Evolutionary conservation across 2,888 invertebrate genomes (phyloP).

Genomic region (Stenotaenia linearis): DNA sequence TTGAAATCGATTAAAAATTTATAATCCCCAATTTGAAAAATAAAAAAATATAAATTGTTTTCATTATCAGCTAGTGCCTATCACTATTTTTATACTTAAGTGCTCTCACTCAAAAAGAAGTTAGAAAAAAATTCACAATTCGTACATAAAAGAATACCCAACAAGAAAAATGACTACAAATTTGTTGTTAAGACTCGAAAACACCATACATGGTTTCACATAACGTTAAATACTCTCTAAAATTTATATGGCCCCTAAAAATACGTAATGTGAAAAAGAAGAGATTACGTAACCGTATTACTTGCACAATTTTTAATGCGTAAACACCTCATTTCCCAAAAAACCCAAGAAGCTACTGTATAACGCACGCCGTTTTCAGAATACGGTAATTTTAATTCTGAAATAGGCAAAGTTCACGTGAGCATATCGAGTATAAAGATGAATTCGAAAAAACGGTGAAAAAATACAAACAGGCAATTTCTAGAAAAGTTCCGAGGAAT

Average conservation of each 20-base stretch:
- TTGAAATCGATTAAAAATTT: neutral
- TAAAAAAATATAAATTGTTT: neutral
- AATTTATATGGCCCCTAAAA: neutral
- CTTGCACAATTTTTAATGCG: neutral
- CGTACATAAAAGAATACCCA: neutral
- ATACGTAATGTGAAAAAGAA: neutral
- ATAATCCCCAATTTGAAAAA: neutral
- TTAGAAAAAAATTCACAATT: neutral
- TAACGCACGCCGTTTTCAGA: neutral
- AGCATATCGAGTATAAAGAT: constrained; percentile 4
- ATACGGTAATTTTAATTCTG: neutral
- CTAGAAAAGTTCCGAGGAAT: constrained; percentile 9
- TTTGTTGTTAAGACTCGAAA: neutral
- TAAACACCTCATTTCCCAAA: neutral
- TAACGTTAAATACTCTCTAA: neutral
- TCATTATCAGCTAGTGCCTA: too few species aligned
- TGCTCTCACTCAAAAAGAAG: too few species aligned
- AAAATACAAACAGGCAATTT: constrained; percentile 9
- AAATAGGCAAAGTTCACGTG: neutral
- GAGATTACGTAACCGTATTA: neutral
- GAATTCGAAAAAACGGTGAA: constrained; percentile 9
- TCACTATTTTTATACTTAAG: too few species aligned
- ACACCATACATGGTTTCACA: neutral
- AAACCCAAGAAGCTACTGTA: neutral
- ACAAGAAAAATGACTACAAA: neutral